Conservation (phyloP, 2,797 vertebrate species). For the Poecilia picta region DNA sequence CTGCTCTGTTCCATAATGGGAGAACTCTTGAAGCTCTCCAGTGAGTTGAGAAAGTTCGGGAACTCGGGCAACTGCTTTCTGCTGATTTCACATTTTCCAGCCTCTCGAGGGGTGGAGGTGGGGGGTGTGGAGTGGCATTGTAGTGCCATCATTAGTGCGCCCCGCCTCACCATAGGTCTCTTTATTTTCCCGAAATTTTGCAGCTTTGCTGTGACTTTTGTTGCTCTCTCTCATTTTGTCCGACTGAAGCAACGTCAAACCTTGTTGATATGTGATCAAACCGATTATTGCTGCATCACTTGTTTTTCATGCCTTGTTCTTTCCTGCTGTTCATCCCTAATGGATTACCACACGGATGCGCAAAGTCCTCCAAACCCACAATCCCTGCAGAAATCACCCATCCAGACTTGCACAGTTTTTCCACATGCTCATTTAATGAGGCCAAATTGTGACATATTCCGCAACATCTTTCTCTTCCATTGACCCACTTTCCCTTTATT, state of each 20-base stretch:
- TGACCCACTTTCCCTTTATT: conserved; percentile 72
- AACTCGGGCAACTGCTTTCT: conserved; percentile 27
- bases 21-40: conserved; percentile 28
- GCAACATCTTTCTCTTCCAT: conserved; percentile 39
- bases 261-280: conserved; percentile 57
- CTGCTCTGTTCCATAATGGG: conserved; percentile 40
- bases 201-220: conserved; percentile 16
- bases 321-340: conserved; percentile 32
- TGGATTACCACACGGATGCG: conserved; percentile 25
- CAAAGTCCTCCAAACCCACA: conserved; percentile 11
- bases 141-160: conserved; percentile 51
- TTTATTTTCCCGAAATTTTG: conserved; percentile 38
- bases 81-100: conserved; percentile 31
- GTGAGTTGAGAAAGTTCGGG: conserved; percentile 17
- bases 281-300: conserved; percentile 52
- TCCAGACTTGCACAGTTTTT: conserved; percentile 39
- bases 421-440: conserved; percentile 62
- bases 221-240: conserved; percentile 21
- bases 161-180: conserved; percentile 18
- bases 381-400: conserved; percentile 18
- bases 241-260: conserved; percentile 1
- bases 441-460: conserved; percentile 47
- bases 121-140: conserved; percentile 2
- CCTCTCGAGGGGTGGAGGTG: not conserved
- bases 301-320: conserved; percentile 53